Conservation (phyloP, 2,888 invertebrate species). For the Mimas tiliae region DNA sequence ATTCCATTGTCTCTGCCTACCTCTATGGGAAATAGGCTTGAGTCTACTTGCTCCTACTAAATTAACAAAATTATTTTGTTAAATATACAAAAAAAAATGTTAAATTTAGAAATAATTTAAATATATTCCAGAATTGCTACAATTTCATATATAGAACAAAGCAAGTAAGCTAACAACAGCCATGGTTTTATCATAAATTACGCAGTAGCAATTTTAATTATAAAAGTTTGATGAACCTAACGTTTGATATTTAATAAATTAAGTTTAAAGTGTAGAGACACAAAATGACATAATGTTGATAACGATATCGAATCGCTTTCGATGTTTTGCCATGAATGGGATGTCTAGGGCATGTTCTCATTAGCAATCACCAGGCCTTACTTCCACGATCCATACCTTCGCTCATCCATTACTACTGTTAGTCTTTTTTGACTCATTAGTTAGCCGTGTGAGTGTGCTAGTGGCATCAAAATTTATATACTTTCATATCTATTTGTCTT, state of each 20-base stretch:
- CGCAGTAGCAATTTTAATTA: too few relatives aligned
- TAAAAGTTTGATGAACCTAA: too few relatives aligned
- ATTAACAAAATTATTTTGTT: too few relatives aligned
- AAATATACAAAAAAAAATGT: too few relatives aligned
- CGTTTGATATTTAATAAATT: background rate
- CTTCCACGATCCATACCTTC: slow-evolving; percentile 48
- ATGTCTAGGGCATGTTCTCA: slow-evolving; percentile 58
- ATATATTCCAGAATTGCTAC: too few relatives aligned
- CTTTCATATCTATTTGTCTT: slow-evolving; percentile 64
- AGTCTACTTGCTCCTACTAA: too few relatives aligned
- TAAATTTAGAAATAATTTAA: too few relatives aligned
- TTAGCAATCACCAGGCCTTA: slow-evolving; percentile 41
- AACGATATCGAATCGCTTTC: slow-evolving; percentile 47
- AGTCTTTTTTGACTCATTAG: slow-evolving; percentile 77
- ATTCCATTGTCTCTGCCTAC: too few relatives aligned
- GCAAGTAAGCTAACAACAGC: too few relatives aligned
- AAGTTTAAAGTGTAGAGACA: background rate
- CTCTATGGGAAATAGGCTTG: too few relatives aligned
- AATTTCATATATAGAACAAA: too few relatives aligned
- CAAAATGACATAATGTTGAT: slow-evolving; percentile 40
- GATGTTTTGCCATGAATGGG: slow-evolving; percentile 47
- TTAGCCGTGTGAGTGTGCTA: slow-evolving; percentile 69
- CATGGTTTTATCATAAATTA: too few relatives aligned
- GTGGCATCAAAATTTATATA: slow-evolving; percentile 58
- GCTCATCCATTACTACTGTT: slow-evolving; percentile 57